Evolutionary conservation across 2,797 vertebrate species (phyloP).

Genomic region (Rousettus madagascariensis): DNA sequence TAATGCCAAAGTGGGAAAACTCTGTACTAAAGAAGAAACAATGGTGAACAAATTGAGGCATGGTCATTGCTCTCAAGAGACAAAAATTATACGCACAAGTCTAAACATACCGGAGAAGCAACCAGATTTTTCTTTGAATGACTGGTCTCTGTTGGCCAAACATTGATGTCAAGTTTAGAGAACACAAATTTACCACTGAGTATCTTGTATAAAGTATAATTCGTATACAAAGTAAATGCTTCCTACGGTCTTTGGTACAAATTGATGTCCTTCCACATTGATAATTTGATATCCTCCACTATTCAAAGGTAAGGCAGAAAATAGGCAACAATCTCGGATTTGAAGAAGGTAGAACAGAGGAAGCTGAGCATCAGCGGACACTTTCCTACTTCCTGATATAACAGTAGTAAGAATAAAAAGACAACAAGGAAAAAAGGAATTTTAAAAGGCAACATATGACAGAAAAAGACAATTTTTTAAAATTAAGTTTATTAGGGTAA

Average conservation of each 20-base stretch:
- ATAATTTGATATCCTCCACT: not conserved
- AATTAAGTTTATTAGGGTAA: too few relatives aligned
- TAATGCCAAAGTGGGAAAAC: not conserved
- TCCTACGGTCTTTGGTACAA: not conserved
- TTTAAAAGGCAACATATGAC: not conserved
- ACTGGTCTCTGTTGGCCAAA: not conserved
- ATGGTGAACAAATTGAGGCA: not conserved
- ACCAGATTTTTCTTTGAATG: not conserved
- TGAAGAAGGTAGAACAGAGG: not conserved
- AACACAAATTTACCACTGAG: slow-evolving; percentile 1
- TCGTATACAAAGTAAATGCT: not conserved
- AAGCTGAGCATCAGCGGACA: not conserved
- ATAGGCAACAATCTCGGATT: not conserved
- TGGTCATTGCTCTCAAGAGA: not conserved
- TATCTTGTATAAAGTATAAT: not conserved
- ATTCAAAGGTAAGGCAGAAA: not conserved
- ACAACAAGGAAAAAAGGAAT: not conserved
- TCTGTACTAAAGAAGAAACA: not conserved
- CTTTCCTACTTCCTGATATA: not conserved
- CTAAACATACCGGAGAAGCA: not conserved
- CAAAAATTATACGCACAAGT: not conserved
- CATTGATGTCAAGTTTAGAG: not conserved
- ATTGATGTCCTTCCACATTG: not conserved
- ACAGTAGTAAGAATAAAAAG: not conserved
- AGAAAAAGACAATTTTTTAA: not conserved